phyloP scores from a whole-genome alignment of 2,888 invertebrate genomes.

The Orthosia gracilis region DNA sequence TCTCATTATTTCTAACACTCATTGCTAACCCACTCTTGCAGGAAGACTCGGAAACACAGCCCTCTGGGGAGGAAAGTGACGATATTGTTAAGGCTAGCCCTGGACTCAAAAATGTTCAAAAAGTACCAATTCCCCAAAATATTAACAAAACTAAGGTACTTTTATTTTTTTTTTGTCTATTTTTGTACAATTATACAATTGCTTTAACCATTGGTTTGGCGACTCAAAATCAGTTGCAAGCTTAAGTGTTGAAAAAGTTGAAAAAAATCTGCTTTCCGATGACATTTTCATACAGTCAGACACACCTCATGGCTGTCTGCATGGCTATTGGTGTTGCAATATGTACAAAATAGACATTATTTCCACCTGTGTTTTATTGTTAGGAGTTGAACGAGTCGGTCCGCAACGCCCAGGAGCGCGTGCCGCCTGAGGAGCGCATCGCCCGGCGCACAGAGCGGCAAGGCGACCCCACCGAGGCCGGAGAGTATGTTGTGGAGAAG shows the following conservation, averaged over 20 bases:
- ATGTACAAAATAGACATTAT: background rate
- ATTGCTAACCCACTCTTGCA: slow-evolving; percentile 70
- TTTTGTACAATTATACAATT: background rate
- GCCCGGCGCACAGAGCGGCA: slow-evolving; percentile 86
- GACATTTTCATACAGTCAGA: slow-evolving; percentile 4
- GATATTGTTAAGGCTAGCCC: slow-evolving; percentile 77
- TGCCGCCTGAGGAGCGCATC: slow-evolving; percentile 88
- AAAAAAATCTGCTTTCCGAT: slow-evolving; percentile 5
- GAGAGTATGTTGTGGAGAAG: slow-evolving; percentile 95
- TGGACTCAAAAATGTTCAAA: slow-evolving; percentile 71
- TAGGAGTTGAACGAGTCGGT: slow-evolving; percentile 82
- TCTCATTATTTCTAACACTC: slow-evolving; percentile 44
- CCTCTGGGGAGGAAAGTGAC: slow-evolving; percentile 88
- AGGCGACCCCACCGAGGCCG: slow-evolving; percentile 85
- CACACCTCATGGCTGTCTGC: background rate
- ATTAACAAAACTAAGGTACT: slow-evolving; percentile 75
- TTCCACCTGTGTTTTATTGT: background rate
- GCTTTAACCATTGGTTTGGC: slow-evolving; percentile 15
- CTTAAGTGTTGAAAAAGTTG: background rate
- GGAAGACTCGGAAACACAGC: slow-evolving; percentile 85
- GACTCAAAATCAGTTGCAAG: background rate
- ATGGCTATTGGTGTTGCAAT: background rate
- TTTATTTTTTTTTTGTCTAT: slow-evolving; percentile 9
- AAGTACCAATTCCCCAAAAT: slow-evolving; percentile 72
- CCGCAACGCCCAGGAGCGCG: slow-evolving; percentile 87